Conservation (phyloP, 2,113 vertebrate species). For the Dolichallabes microphthalmus region DNA sequence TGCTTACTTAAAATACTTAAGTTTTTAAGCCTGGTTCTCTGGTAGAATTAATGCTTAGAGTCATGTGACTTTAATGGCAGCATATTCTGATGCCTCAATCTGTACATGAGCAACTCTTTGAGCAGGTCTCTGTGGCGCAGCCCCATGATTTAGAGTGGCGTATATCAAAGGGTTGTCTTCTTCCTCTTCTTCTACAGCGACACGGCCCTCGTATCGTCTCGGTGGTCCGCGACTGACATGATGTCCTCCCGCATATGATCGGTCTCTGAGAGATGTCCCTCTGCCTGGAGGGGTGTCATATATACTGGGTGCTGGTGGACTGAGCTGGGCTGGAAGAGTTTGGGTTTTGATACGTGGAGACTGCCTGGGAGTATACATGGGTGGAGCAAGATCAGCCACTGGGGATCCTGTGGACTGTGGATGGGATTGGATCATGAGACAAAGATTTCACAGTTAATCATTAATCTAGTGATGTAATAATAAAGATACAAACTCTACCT, state of each 20-base stretch:
- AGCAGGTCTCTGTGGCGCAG: background rate
- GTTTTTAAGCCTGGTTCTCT: background rate
- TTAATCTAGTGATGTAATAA: background rate
- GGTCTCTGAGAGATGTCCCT: slow-evolving; percentile 32
- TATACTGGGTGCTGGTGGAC: background rate
- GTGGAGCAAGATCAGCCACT: slow-evolving; percentile 28
- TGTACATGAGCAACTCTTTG: slow-evolving; percentile 28
- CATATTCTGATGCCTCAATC: slow-evolving; percentile 63
- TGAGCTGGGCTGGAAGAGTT: slow-evolving; percentile 7
- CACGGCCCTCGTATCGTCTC: background rate
- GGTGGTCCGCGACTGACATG: background rate
- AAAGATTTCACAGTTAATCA: background rate
- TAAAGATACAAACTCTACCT: slow-evolving; percentile 52
- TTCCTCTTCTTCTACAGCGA: background rate
- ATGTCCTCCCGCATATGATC: slow-evolving; percentile 16
- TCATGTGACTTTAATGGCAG: slow-evolving; percentile 59
- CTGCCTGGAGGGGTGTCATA: slow-evolving; percentile 22
- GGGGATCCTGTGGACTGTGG: slow-evolving; percentile 53
- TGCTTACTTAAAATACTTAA: background rate
- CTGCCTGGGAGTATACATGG: background rate
- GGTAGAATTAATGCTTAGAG: slow-evolving; percentile 14
- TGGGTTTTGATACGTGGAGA: slow-evolving; percentile 42
- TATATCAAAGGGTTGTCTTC: slow-evolving; percentile 58
- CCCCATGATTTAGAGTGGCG: slow-evolving; percentile 63
- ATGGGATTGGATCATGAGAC: background rate